Base-by-base conservation (phyloP, 2,888 invertebrate genomes). In the Drosophila mimetica region DNA sequence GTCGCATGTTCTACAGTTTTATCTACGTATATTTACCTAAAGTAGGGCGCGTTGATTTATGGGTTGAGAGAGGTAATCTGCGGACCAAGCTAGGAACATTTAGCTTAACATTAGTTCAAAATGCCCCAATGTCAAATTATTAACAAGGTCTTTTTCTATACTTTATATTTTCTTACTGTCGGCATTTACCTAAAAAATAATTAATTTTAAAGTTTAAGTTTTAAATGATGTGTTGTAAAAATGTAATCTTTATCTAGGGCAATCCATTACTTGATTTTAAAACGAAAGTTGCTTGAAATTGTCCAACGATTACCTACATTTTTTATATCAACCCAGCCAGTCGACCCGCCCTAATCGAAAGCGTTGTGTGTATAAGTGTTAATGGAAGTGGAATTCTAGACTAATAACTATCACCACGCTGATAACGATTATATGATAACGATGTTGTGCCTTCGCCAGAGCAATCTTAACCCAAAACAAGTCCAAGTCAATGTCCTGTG, bases 351-450 rank as follows among this genome's bases (percentile, higher is more conserved):
- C 60, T 6, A 30, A 46, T 28, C 44, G 44, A 60, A 46, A 36
- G 51, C 69, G 51, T 81, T 61, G 50, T 54, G 57, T 74, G 69
- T 60, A 44, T 75, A 82, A 74, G 72, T 82, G 88, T 85, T 84
- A 77, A 52, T 65, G 66, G 42, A 65, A 52, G 52, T 41, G 66
- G 63, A 51, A 64, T 61, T 61, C 52, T 70, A 70, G 72, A 71
- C 71, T 61, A 70, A 70, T 71, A 47, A 47, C 66, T 28, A 64
- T 65, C 67, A 41, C 46, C 44, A 30, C 60, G 30, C 46, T 61
- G 60, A 61, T 61, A 61, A 69, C 44, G 71, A 51, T 70, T 25
- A 25, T 32, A 69, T 41, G 36, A 71, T 63, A 63, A 64, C 64
- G 63, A 70, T 61, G 63, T 71, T 61, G 69, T 70, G 69, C 69